These are phyloP conservation scores for Endomychus coccineus DNA, from an alignment of 2,888 invertebrate genomes.

Conservation along the genomic window DNA sequence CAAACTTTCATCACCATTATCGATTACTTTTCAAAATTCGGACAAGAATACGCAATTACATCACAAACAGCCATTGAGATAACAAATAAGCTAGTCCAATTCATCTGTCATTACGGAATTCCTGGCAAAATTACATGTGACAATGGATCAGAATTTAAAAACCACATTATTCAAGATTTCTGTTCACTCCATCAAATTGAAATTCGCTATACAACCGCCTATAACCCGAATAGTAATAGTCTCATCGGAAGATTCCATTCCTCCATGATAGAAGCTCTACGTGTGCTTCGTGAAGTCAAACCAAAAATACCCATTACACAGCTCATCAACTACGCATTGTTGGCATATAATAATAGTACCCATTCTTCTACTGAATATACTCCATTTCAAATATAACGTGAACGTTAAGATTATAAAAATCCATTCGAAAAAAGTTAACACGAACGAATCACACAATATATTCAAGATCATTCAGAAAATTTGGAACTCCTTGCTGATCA, in stretches of 20 bases:
- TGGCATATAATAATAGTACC: background rate
- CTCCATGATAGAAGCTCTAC: too few species aligned
- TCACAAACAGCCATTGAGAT: conserved; percentile 13
- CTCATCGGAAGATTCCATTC: too few species aligned
- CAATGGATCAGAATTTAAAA: conserved; percentile 17
- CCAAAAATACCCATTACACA: background rate
- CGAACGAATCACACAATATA: background rate
- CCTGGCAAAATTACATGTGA: conserved; percentile 18
- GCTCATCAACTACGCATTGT: background rate
- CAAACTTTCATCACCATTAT: conserved; percentile 18
- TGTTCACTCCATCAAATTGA: conserved; percentile 16
- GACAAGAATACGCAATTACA: conserved; percentile 15
- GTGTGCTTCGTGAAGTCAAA: background rate
- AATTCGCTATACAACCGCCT: background rate
- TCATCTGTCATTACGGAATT: conserved; percentile 17
- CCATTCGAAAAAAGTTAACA: background rate
- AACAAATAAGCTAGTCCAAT: conserved; percentile 16
- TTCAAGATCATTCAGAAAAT: too few species aligned
- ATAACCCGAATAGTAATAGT: conserved; percentile 1
- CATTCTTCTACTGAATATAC: background rate
- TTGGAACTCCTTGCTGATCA: background rate
- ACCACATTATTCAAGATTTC: conserved; percentile 20
- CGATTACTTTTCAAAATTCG: conserved; percentile 21
- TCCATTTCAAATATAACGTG: conserved; percentile 1
- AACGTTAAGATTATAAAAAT: conserved; percentile 1